These are phyloP conservation scores for Tromatobia lineatoria DNA, from an alignment of 2,888 invertebrate species.

Conservation along the genomic window DNA sequence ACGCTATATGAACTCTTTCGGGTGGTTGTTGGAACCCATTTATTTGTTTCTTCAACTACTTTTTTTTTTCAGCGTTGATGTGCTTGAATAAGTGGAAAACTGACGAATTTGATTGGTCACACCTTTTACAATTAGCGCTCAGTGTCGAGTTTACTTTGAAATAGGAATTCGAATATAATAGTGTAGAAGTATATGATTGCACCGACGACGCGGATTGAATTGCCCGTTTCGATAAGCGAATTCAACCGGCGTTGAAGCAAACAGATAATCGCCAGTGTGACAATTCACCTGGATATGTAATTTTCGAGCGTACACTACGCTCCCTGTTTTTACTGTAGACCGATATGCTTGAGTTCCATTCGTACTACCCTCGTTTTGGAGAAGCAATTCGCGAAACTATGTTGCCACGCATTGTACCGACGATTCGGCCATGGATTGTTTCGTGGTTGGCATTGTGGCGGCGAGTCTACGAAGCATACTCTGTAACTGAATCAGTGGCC, in stretches of 20 bases:
- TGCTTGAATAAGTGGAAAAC: neutral
- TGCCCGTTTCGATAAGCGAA: slow-evolving; percentile 15
- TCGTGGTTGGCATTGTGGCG: slow-evolving; percentile 15
- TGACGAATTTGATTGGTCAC: neutral
- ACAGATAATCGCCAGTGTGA: slow-evolving; percentile 14
- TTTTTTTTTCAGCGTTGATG: too few relatives aligned
- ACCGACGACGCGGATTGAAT: slow-evolving; percentile 3
- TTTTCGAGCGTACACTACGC: neutral
- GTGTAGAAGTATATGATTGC: neutral
- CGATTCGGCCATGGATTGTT: slow-evolving; percentile 14
- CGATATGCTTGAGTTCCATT: slow-evolving; percentile 7
- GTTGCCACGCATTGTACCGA: slow-evolving; percentile 11
- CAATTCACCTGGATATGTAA: neutral
- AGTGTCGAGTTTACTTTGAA: neutral
- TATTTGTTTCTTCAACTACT: too few relatives aligned
- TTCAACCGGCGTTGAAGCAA: neutral
- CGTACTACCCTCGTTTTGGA: slow-evolving; percentile 1
- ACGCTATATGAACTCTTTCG: too few relatives aligned
- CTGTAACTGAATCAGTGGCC: slow-evolving; percentile 26
- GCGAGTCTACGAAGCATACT: slow-evolving; percentile 2
- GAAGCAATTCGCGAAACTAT: slow-evolving; percentile 17
- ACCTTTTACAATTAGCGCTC: neutral
- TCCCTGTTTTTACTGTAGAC: neutral
- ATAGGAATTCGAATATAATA: neutral
- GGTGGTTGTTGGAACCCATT: too few relatives aligned